Evolutionary conservation across 1,140 invertebrate species (phyloP).

Genomic region (Pararge aegeria): DNA sequence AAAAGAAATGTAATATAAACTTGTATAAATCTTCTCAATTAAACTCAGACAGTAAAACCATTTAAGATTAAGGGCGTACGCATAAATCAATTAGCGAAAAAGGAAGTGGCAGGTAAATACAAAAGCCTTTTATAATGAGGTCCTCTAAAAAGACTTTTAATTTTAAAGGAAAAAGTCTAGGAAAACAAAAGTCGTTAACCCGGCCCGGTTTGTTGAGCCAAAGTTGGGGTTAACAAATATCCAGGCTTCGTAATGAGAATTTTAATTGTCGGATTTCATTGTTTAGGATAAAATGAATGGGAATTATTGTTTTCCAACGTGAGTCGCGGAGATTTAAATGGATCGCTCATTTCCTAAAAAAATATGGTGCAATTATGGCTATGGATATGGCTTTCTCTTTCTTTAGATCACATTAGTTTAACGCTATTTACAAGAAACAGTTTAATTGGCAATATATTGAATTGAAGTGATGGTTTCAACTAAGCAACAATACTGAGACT

Average conservation of each 20-base stretch:
- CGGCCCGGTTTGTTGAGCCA: neutral
- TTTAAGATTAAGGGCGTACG: too few species aligned
- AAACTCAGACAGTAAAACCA: too few species aligned
- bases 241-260: constrained; percentile 6
- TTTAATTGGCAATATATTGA: too few species aligned
- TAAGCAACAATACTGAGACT: too few species aligned
- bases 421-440: too few species aligned
- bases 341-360: neutral
- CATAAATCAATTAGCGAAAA: neutral
- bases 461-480: too few species aligned
- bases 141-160: neutral
- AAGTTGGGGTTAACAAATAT: constrained; percentile 8
- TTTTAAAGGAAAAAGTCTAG: neutral
- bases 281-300: neutral
- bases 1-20: too few species aligned
- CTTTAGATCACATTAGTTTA: too few species aligned
- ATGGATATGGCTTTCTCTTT: too few species aligned
- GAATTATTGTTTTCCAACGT: neutral
- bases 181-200: neutral
- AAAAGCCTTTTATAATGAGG: neutral
- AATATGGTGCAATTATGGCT: too few species aligned
- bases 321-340: neutral
- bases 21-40: too few species aligned
- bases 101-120: neutral
- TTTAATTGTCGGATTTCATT: constrained; percentile 12